These are phyloP conservation scores for Orthosia incerta DNA, from an alignment of 2,888 invertebrate species.

Conservation along the genomic window DNA sequence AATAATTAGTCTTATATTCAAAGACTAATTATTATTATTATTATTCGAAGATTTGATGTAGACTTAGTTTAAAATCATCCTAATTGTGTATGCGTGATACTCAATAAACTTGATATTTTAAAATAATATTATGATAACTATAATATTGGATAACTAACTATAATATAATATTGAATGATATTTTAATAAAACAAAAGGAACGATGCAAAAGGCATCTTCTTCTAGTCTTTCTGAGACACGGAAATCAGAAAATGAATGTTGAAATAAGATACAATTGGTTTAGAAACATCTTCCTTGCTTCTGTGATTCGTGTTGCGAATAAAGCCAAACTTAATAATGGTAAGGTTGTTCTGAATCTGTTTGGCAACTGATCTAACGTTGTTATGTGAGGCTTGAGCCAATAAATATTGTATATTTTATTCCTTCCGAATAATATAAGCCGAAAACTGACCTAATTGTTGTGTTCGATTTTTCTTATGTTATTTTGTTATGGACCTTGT, in stretches of 20 bases:
- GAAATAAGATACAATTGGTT: background rate
- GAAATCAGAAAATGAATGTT: background rate
- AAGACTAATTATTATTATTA: too few species aligned
- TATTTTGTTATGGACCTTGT: background rate
- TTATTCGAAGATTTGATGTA: too few species aligned
- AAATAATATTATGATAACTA: too few species aligned
- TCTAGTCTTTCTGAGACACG: background rate
- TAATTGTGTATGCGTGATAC: too few species aligned
- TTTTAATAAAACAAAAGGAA: too few species aligned
- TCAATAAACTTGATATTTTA: too few species aligned
- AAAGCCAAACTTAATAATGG: slow-evolving; percentile 15
- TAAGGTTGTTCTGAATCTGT: slow-evolving; percentile 3
- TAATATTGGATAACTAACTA: too few species aligned
- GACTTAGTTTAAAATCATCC: too few species aligned
- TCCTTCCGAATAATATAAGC: background rate
- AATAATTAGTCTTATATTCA: too few species aligned
- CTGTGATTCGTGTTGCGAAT: background rate
- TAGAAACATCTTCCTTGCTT: background rate
- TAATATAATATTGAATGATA: too few species aligned
- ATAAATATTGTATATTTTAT: slow-evolving; percentile 11
- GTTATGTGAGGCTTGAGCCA: background rate
- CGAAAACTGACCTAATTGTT: background rate
- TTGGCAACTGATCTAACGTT: slow-evolving; percentile 21
- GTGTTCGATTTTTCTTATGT: background rate
- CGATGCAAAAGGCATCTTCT: background rate